These are phyloP conservation scores for Aelia acuminata DNA, from an alignment of 2,888 invertebrate genomes.

Conservation along the genomic window DNA sequence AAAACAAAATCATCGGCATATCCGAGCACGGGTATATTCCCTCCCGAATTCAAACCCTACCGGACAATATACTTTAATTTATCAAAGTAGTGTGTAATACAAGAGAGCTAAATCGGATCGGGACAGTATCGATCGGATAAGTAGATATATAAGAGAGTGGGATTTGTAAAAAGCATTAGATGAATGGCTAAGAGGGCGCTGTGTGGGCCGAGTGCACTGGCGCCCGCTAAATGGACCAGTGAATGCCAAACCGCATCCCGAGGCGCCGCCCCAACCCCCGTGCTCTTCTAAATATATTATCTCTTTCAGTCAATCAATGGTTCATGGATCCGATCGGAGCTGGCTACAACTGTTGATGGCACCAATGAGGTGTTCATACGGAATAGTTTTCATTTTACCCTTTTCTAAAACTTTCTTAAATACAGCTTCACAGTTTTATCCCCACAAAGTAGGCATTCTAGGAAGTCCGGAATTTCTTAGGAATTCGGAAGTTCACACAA, in stretches of 20 bases:
- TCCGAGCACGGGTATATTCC: too few species aligned
- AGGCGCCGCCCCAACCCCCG: neutral
- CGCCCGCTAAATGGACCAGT: conserved; percentile 37
- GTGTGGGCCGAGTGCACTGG: conserved; percentile 23
- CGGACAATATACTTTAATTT: neutral
- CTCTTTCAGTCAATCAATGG: neutral
- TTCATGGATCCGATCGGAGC: neutral
- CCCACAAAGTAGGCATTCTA: too few species aligned
- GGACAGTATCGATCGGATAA: neutral
- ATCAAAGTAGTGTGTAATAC: neutral
- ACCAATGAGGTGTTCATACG: too few species aligned
- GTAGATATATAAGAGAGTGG: conserved; percentile 37
- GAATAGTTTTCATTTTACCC: too few species aligned
- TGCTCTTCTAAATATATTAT: neutral
- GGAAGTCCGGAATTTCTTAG: too few species aligned
- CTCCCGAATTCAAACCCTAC: too few species aligned
- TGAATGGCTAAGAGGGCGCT: neutral
- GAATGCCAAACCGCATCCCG: conserved; percentile 37
- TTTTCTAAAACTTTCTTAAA: too few species aligned
- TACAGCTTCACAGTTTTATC: too few species aligned
- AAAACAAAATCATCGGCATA: too few species aligned
- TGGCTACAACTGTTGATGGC: neutral
- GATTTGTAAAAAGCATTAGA: conserved; percentile 47
- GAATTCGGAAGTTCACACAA: too few species aligned
- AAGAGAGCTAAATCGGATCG: neutral